phyloP scores from a whole-genome alignment of 1,140 invertebrate species.

The Polypedilum vanderplanki region DNA sequence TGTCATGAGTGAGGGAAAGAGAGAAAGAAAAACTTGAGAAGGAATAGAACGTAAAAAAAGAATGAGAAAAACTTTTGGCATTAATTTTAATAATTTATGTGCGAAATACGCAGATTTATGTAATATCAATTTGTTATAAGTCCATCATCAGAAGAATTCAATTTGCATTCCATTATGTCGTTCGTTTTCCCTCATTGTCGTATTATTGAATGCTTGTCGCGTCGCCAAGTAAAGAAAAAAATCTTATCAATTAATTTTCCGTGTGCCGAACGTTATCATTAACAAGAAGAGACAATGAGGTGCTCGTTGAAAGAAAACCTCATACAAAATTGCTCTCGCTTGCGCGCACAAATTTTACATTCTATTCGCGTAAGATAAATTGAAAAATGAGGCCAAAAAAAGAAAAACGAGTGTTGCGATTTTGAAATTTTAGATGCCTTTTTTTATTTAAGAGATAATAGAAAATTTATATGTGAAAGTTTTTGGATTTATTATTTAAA shows the following conservation, averaged over 20 bases:
- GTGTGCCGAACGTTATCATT: constrained; percentile 17
- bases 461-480: no score
- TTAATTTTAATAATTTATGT: constrained; percentile 20
- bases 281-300: constrained; percentile 17
- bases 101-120: constrained; percentile 16
- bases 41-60: background rate
- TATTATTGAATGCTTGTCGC: background rate
- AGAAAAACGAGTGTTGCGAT: no score
- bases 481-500: no score
- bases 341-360: no score
- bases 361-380: no score
- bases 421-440: no score
- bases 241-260: constrained; percentile 19
- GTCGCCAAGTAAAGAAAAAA: background rate
- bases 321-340: no score
- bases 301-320: background rate
- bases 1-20: background rate
- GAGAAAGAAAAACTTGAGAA: background rate
- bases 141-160: constrained; percentile 11
- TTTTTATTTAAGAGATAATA: no score
- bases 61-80: background rate
- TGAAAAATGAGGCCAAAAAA: no score
- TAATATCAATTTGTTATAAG: constrained; percentile 14
- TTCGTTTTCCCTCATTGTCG: background rate
- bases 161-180: constrained; percentile 1